Evolutionary conservation across 2,888 invertebrate species (phyloP).

Genomic region (Apocheima hispidaria): DNA sequence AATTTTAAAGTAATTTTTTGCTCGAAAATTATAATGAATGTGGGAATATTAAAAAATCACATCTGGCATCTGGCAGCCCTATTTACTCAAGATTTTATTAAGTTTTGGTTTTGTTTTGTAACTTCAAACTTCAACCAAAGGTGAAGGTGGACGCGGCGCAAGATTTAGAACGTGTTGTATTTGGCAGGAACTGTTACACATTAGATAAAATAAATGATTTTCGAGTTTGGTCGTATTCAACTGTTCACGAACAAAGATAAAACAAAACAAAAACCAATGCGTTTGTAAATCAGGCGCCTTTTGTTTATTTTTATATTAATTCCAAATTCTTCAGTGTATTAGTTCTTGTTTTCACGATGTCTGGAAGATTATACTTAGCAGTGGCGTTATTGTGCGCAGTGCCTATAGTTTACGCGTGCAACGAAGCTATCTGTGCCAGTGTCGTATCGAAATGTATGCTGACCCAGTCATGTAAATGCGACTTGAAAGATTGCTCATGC

Average conservation of each 20-base stretch:
- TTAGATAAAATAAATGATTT: no score
- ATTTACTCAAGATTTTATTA: no score
- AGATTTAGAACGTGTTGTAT: no score
- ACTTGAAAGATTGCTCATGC: conserved; percentile 96
- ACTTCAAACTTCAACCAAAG: no score
- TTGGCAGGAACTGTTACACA: no score
- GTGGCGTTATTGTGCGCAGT: conserved; percentile 68
- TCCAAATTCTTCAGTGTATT: conserved; percentile 53
- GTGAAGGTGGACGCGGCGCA: no score
- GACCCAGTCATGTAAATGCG: conserved; percentile 98
- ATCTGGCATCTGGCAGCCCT: no score
- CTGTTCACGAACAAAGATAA: no score
- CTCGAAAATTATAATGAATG: no score
- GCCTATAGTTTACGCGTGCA: conserved; percentile 88
- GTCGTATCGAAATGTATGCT: conserved; percentile 98
- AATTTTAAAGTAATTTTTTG: no score
- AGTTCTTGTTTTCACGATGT: conserved; percentile 62
- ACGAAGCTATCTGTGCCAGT: conserved; percentile 97
- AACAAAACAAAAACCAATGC: conserved; percentile 5
- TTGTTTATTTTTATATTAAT: conserved; percentile 61
- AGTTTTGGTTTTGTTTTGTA: no score
- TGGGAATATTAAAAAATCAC: no score
- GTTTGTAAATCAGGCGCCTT: conserved; percentile 46
- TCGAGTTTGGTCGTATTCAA: not conserved
- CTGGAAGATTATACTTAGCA: conserved; percentile 67